Base-by-base conservation (phyloP, 2,797 vertebrate species). In the Chelonia mydas region DNA sequence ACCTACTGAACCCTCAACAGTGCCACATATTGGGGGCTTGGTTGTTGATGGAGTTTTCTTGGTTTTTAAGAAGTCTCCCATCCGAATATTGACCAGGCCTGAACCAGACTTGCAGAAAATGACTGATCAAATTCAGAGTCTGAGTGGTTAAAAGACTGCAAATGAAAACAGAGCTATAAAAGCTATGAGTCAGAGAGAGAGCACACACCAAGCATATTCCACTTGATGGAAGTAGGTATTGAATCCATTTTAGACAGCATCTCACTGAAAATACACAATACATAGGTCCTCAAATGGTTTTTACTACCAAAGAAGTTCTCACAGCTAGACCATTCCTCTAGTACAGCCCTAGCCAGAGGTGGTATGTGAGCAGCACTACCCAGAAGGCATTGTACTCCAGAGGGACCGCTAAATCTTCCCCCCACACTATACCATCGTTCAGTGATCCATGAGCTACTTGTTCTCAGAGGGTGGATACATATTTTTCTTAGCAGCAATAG, bases 281-380 rank as follows among this genome's bases (percentile, higher is more conserved):
- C n/a, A n/a, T 83, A 81, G 33, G 37, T 80, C 51, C 31, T 83
- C 21, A 55, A 12, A 25, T 37, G 84, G 11, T 61, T 68, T 21
- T 50, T 53, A 7, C 19, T 11, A 23, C 4, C n/a, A 21, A 72
- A 23, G n/a, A 41, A 23, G 19, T 41, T 19, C 17, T 72, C 12
- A 2, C 6, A 81, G 61, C 13, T 88, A 74, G 33, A 59, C 16
- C 47, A 1, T n/a, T 11, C 50, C 84, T 86, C 78, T 57, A 90
- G 4, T 6, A 41, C 53, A 91, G 31, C 1, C 23, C 77, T 41
- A 50, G 19, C 50, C 28, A 72, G n/a, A 49, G 84, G 92, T 68
- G 0, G 0, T 19, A 0, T 9, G 54, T 9, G 13, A 81, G 84
- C 87, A 11, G 4, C 19, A 41, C 21, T n/a, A 28, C 49, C 19